Evolutionary conservation across 1,140 invertebrate genomes (phyloP).

Genomic region (Drosophila pseudoobscura): DNA sequence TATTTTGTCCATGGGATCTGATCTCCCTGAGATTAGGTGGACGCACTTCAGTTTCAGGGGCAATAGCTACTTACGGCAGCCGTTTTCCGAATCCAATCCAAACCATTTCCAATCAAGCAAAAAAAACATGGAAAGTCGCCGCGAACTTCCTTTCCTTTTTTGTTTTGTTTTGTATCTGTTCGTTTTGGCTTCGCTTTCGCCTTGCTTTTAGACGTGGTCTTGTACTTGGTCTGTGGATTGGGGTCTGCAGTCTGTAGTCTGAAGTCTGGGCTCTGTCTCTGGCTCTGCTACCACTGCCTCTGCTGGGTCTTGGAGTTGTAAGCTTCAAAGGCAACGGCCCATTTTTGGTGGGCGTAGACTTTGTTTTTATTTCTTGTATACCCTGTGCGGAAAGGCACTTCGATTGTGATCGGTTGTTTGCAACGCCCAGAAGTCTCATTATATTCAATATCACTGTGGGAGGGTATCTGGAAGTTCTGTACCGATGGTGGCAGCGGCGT

Average conservation of each 20-base stretch:
- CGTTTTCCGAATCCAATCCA: slow-evolving; percentile 21
- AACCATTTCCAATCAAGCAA: not conserved
- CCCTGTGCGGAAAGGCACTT: not conserved
- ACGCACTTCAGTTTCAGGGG: too few species aligned
- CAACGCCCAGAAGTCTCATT: not conserved
- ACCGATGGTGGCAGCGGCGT: too few species aligned
- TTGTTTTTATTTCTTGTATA: slow-evolving; percentile 40
- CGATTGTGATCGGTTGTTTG: too few species aligned
- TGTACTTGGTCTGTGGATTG: slow-evolving; percentile 7
- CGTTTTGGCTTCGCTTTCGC: slow-evolving; percentile 36
- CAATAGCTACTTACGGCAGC: slow-evolving; percentile 3
- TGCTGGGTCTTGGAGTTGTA: slow-evolving; percentile 30
- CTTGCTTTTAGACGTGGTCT: slow-evolving; percentile 17
- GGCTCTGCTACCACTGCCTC: not conserved
- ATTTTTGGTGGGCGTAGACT: slow-evolving; percentile 67
- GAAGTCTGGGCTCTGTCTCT: too few species aligned
- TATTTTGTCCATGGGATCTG: too few species aligned
- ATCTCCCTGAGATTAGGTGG: too few species aligned
- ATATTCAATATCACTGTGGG: too few species aligned
- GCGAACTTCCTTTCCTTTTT: slow-evolving; percentile 44
- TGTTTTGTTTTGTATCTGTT: slow-evolving; percentile 7
- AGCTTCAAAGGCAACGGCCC: slow-evolving; percentile 33
- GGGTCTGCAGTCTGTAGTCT: too few species aligned
- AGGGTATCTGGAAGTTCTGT: too few species aligned
- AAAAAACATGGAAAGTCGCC: slow-evolving; percentile 37